Evolutionary conservation across 2,888 invertebrate species (phyloP), one percentile per base, ranked within the genome.

Genomic region (Chrysomela aeneicollis): DNA sequence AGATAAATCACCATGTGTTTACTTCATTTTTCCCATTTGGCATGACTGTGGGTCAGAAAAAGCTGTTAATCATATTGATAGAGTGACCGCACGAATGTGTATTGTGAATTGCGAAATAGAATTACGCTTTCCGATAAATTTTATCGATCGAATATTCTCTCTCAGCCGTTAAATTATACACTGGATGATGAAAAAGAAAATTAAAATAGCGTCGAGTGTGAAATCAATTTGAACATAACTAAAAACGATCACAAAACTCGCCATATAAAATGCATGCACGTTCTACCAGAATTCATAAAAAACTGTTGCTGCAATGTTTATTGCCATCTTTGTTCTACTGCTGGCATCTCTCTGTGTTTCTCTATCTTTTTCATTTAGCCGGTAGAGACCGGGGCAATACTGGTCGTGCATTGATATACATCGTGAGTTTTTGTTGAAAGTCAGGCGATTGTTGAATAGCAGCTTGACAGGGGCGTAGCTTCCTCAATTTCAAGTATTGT

Each of bases 231-330:
- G 71, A 70, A 75, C 75, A 73, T 71, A 73, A 74, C 75, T 69
- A 74, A 75, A 75, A 74, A 74, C 72, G 66, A 67, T 67, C 70
- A 66, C 72, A 71, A 75, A 75, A 73, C 69, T 67, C 71, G 76
- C 75, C 70, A 74, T 77, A 78, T 77, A 77, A 78, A 78, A 77
- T 77, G 72, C 76, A 77, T 74, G 76, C 78, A 78, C 78, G 78
- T 78, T 73, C 73, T 59, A 63, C 65, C 66, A 74, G 77, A 77
- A 77, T 77, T 75, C 74, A 76, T 74, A 77, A 77, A 57, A 77
- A 77, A 77, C 77, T 72, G 73, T 74, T 67, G 72, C 70, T 64
- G 66, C 69, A 63, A 68, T 61, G 64, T 35, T 19, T 51, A 55
- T 53, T 51, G 62, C 63, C 64, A 62, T 63, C 66, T 66, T 62